Conservation (phyloP, 2,797 vertebrate species). For the Delichon dasypus region DNA sequence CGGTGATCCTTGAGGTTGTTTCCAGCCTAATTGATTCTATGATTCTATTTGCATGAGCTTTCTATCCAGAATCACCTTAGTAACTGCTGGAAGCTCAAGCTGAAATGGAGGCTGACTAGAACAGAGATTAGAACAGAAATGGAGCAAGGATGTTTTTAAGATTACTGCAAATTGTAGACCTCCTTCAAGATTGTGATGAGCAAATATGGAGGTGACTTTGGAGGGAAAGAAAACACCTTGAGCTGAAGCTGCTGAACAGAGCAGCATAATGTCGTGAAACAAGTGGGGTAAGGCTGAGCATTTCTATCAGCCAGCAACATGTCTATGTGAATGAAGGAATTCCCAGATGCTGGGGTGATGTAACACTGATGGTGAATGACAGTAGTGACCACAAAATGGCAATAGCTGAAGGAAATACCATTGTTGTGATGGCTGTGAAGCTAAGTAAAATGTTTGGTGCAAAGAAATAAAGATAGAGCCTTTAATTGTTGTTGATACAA, state of each 20-base stretch:
- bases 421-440: background rate
- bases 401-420: background rate
- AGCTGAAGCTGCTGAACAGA: background rate
- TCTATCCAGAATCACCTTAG: background rate
- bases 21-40: background rate
- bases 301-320: fast-evolving
- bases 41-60: background rate
- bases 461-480: background rate
- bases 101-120: background rate
- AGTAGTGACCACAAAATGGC: background rate
- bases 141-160: background rate
- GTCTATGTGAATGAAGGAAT: background rate
- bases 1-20: background rate
- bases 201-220: background rate
- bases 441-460: background rate
- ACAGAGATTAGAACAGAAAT: background rate
- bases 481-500: background rate
- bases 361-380: background rate
- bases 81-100: background rate
- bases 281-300: background rate
- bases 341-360: background rate
- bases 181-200: background rate
- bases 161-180: background rate
- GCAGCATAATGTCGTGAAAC: background rate
- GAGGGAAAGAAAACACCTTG: background rate